Evolutionary conservation across 2,113 vertebrate genomes (phyloP).

Genomic region (Arizona elegans): DNA sequence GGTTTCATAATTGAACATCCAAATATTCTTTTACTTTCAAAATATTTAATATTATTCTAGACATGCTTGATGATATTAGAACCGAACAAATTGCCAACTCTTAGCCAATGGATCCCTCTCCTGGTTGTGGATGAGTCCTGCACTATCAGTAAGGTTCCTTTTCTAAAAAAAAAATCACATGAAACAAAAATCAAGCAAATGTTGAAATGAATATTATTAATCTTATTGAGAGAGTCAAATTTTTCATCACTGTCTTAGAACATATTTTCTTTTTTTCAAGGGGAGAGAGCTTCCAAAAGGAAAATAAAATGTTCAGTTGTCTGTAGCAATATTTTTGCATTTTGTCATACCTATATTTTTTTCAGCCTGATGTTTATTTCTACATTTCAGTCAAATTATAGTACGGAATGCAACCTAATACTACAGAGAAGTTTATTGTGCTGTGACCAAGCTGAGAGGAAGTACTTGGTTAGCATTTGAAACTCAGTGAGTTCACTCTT

Average conservation of each 20-base stretch:
- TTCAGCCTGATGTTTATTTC: not conserved
- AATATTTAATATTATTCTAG: constrained; percentile 29
- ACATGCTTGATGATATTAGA: constrained; percentile 42
- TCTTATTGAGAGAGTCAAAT: not conserved
- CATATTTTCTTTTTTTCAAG: not conserved
- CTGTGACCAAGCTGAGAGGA: not conserved
- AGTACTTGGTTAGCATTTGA: not conserved
- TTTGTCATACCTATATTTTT: not conserved
- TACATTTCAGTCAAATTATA: not conserved
- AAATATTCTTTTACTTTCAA: constrained; percentile 57
- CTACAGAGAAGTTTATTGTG: not conserved
- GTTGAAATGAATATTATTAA: not conserved
- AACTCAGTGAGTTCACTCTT: not conserved
- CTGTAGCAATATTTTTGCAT: not conserved
- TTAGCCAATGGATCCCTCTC: constrained; percentile 77
- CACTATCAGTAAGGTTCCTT: not conserved
- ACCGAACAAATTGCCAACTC: constrained; percentile 47
- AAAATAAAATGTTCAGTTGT: not conserved
- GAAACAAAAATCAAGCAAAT: not conserved
- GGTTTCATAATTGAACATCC: constrained; percentile 49
- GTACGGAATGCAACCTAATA: too few relatives aligned
- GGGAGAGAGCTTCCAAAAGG: not conserved
- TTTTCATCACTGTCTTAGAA: not conserved
- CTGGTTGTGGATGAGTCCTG: constrained; percentile 46
- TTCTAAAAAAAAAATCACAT: not conserved